These are phyloP conservation scores for Deroplatys truncata DNA, from an alignment of 2,888 invertebrate genomes.

Conservation along the genomic window DNA sequence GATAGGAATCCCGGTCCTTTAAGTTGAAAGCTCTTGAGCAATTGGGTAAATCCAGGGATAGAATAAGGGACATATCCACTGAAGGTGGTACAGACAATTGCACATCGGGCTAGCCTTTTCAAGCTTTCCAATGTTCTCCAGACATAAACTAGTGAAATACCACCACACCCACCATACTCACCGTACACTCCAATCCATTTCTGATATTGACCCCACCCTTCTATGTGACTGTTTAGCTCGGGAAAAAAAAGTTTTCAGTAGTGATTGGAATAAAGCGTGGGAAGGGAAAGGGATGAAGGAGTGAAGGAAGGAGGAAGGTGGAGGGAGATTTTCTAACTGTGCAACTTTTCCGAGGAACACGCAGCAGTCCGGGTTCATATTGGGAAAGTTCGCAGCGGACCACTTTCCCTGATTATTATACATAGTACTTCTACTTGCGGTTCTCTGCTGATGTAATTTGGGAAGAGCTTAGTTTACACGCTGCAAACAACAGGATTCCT, in stretches of 20 bases:
- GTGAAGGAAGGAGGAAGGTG: neutral
- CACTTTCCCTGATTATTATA: constrained; percentile 2
- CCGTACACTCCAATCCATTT: constrained; percentile 7
- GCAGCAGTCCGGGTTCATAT: neutral
- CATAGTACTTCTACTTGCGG: neutral
- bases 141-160: neutral
- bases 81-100: neutral
- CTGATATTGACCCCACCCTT: constrained; percentile 15
- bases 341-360: neutral
- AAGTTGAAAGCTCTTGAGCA: neutral
- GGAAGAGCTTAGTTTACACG: neutral
- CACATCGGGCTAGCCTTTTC: neutral
- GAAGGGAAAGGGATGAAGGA: neutral
- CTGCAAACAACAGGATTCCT: neutral
- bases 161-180: neutral
- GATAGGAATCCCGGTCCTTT: neutral
- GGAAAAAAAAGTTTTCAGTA: neutral
- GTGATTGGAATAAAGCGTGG: neutral
- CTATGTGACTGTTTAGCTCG: neutral
- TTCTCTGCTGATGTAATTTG: neutral
- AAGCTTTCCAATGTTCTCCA: neutral
- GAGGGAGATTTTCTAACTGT: neutral
- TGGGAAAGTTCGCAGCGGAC: neutral
- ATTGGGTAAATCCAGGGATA: neutral
- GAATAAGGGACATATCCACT: neutral